Evolutionary conservation across 2,888 invertebrate species (phyloP), one percentile per base, ranked within the genome.

Genomic region (Meteorus colon): DNA sequence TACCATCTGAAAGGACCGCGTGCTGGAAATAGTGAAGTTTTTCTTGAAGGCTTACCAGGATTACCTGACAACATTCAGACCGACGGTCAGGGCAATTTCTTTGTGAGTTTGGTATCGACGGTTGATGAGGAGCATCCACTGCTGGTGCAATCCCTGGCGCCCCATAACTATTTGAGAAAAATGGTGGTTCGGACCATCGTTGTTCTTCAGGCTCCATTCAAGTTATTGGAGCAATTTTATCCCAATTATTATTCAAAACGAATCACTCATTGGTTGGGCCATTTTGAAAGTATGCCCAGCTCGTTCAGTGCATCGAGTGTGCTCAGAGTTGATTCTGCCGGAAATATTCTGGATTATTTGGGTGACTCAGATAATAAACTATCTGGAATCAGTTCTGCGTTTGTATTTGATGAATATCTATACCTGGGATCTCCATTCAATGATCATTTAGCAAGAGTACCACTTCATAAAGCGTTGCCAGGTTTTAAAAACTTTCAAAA

Each of bases 1-100:
- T 96, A 96, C 88, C 92, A 96, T 86, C 86, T 98, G 12, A 94
- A 93, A 85, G 98, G 98, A 3, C 91, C 94, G 0, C 96, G 96
- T 83, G 93, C 93, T 82, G 97, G 97, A n/a, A 91, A 92, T 79
- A 90, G 91, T 3, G 97, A 97, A 87, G 90, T 95, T 1, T 97
- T 98, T 85, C 90, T 94, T 4, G 95, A 96, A 82, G 95, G 96
- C 55, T 90, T 97, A 78, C 96, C 96, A 86, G 96, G 94, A 89
- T 78, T 83, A 1, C 93, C 93, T 0, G 94, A 94, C 86, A 94
- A 94, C 84, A 90, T 94, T 45, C 86, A 91, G 65, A 84, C 87
- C 0, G 90, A 90, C 27, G 93, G 94, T 78, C 91, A 92, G 24
- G 94, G 94, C 4, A 95, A 95, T 27, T 90, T 95, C 81, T 91